Percentiles rank a stretch among this genome's conserved stretches.
Evolutionary conservation across 2,888 invertebrate genomes (phyloP).

Genomic region (Ectemnius cavifrons): DNA sequence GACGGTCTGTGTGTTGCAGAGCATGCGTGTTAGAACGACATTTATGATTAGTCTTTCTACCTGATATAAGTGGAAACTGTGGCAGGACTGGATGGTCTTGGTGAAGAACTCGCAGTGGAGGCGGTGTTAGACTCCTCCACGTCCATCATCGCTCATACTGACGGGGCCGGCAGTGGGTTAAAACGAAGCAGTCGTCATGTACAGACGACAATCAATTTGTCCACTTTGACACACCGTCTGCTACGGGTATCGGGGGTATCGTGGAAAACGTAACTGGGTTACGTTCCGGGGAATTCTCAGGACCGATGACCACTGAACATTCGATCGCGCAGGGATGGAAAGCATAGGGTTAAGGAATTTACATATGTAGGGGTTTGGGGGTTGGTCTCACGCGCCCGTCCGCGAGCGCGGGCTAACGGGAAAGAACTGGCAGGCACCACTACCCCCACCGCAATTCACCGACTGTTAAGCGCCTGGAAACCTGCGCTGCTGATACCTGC

Average conservation of each 20-base stretch:
- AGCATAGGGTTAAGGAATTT: conserved; percentile 51
- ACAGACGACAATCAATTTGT: conserved; percentile 9
- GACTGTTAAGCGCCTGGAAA: conserved; percentile 60
- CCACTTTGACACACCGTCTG: conserved; percentile 15
- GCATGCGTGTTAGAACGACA: neutral
- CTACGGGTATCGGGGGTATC: conserved; percentile 13
- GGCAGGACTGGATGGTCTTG: conserved; percentile 75
- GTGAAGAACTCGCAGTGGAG: conserved; percentile 76
- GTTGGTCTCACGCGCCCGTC: conserved; percentile 71
- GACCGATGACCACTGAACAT: conserved; percentile 40
- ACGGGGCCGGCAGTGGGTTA: conserved; percentile 38
- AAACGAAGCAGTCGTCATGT: conserved; percentile 2
- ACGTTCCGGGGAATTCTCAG: conserved; percentile 1
- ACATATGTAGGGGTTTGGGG: conserved; percentile 46
- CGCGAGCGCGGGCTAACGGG: conserved; percentile 76
- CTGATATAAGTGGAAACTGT: conserved; percentile 76
- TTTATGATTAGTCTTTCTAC: conserved; percentile 54
- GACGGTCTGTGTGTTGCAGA: neutral
- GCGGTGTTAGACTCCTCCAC: conserved; percentile 75
- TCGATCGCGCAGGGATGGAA: conserved; percentile 45
- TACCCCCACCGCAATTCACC: conserved; percentile 65
- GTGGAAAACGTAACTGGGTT: conserved; percentile 24
- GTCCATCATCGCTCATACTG: conserved; percentile 77
- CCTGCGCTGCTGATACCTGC: conserved; percentile 62
- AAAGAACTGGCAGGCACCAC: conserved; percentile 74